phyloP scores from a whole-genome alignment of 1,140 invertebrate genomes.

The Bombyx mandarina region DNA sequence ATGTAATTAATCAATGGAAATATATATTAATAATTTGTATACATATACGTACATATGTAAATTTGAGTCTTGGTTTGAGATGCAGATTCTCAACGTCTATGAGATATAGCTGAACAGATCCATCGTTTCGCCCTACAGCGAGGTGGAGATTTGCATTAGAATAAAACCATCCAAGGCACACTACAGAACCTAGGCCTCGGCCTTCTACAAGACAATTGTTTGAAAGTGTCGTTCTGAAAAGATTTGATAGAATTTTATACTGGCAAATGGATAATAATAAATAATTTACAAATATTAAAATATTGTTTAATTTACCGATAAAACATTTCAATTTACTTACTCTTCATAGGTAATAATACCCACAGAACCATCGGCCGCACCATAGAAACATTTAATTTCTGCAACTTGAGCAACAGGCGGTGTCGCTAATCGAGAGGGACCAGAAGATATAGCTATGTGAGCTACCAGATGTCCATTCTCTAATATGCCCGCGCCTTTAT shows the following conservation, averaged over 20 bases:
- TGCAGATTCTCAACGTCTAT: constrained; percentile 41
- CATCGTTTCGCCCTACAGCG: constrained; percentile 54
- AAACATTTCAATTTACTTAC: constrained; percentile 24
- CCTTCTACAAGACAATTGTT: constrained; percentile 47
- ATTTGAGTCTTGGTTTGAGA: constrained; percentile 51
- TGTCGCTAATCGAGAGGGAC: constrained; percentile 38
- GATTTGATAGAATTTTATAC: not conserved
- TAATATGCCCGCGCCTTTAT: constrained; percentile 48
- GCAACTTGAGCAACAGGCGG: constrained; percentile 25
- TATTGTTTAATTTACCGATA: no score
- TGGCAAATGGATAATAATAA: constrained; percentile 2
- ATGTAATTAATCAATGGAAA: not conserved
- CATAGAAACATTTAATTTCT: constrained; percentile 44
- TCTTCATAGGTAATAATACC: constrained; percentile 46
- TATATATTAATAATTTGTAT: not conserved
- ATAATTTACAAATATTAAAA: not conserved
- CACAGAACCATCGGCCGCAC: constrained; percentile 55
- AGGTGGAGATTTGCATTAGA: constrained; percentile 35
- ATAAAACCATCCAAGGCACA: constrained; percentile 50
- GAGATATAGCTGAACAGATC: constrained; percentile 54
- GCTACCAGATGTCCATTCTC: constrained; percentile 46
- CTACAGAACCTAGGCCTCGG: constrained; percentile 42
- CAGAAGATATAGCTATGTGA: constrained; percentile 32
- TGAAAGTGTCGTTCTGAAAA: constrained; percentile 34
- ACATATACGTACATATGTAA: constrained; percentile 44